A percentile compares a stretch with the other conserved stretches of the same genome.
phyloP scores from a whole-genome alignment of 1,140 invertebrate species.

The Trichogramma pretiosum region DNA sequence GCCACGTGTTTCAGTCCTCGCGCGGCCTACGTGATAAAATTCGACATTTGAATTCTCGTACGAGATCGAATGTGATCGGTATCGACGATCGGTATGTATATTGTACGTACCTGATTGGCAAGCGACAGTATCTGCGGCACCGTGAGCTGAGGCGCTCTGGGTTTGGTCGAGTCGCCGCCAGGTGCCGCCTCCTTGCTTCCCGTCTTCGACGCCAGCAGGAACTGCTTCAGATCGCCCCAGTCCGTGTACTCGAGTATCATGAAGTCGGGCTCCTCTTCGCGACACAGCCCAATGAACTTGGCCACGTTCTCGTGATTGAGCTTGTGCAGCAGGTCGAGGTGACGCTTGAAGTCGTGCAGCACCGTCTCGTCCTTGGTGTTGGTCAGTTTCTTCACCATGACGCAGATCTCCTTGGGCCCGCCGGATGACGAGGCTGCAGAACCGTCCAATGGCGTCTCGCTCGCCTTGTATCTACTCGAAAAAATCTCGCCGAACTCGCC shows the following conservation, averaged over 20 bases:
- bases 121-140: slow-evolving; percentile 63
- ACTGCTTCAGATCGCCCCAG: slow-evolving; percentile 93
- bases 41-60: no score
- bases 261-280: slow-evolving; percentile 76
- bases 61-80: no score
- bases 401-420: slow-evolving; percentile 45
- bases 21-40: slow-evolving; percentile 69
- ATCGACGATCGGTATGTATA: no score
- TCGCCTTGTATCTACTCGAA: slow-evolving; percentile 51
- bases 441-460: neutral
- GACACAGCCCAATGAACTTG: slow-evolving; percentile 70
- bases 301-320: slow-evolving; percentile 72
- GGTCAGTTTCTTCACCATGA: slow-evolving; percentile 67
- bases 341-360: slow-evolving; percentile 74
- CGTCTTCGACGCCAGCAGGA: slow-evolving; percentile 71
- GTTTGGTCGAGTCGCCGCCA: slow-evolving; percentile 37
- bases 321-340: slow-evolving; percentile 76
- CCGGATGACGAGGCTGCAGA: slow-evolving; percentile 4
- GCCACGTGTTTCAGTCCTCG: slow-evolving; percentile 77
- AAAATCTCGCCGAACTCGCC: slow-evolving; percentile 88
- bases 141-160: slow-evolving; percentile 54
- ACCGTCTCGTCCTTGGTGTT: slow-evolving; percentile 67
- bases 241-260: slow-evolving; percentile 87
- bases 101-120: slow-evolving; percentile 45
- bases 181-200: slow-evolving; percentile 40